Base-by-base conservation (phyloP, 1,140 invertebrate genomes). In the Drosophila albomicans region DNA sequence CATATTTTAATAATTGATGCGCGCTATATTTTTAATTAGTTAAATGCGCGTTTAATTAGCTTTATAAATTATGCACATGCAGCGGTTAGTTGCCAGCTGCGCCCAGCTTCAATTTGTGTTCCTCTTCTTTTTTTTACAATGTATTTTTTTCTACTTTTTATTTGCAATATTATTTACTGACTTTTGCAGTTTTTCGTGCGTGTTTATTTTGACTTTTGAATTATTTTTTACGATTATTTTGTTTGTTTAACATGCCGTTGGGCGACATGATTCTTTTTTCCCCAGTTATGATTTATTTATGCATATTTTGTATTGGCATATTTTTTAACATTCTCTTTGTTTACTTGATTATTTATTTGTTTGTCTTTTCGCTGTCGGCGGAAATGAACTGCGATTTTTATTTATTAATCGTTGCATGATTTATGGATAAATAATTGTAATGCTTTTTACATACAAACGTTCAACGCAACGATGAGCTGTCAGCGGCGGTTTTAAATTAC, bases 11-110 rank as follows among this genome's bases (percentile, higher is more conserved):
- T 89, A 89, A 89, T 89, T 89, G 85, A 89, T 76, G 85, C 69
- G 56, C 75, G 85, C 85, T 89, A 81, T 84, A 85, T 89, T 89
- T 89, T 89, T 89, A 89, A 89, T 89, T 89, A 89, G 85, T 89
- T 89, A 89, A 89, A 89, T 89, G 85, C 81, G 78, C 85, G 85
- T 89, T 89, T 89, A 89, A 89, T 89, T 89, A 89, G 85, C 85
- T 89, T 81, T 89, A 89, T 89, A 89, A 89, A 89, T 89, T 89
- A 89, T 89, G 85, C 85, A 89, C 75, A 89, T 78, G 80, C 85
- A 89, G 85, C 85, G 85, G 85, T 88, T 84, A 89, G 84, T 88
- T 78, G 66, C 74, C 63, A 54, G 32, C 64, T 46, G 35, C 8
- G 38, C 43, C 32, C 51, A 2, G 15, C 38, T 61, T 51, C 30